phyloP scores from a whole-genome alignment of 2,888 invertebrate genomes.

The Hybos culiciformis region DNA sequence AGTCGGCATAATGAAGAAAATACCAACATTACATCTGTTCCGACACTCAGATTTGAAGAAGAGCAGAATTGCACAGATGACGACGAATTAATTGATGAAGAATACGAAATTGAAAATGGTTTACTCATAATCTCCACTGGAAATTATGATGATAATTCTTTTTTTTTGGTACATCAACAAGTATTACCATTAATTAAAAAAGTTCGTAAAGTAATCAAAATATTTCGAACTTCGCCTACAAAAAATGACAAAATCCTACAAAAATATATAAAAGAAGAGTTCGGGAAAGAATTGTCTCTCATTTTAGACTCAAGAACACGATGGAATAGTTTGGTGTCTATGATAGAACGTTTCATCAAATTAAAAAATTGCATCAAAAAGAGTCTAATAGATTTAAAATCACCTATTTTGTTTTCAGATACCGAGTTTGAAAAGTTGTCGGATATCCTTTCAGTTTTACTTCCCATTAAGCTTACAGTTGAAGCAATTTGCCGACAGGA shows the following conservation, averaged over 20 bases:
- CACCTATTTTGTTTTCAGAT: neutral
- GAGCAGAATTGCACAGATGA: neutral
- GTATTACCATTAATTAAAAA: neutral
- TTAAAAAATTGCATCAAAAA: constrained; percentile 15
- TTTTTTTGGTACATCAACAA: too few species aligned
- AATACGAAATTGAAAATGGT: neutral
- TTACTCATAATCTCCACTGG: neutral
- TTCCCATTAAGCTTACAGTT: neutral
- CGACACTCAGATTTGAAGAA: neutral
- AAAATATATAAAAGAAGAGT: neutral
- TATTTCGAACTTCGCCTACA: neutral
- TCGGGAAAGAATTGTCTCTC: neutral
- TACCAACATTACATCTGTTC: too few species aligned
- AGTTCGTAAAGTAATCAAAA: neutral
- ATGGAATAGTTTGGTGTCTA: neutral
- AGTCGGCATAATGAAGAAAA: too few species aligned
- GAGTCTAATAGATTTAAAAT: constrained; percentile 15
- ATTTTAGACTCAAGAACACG: neutral
- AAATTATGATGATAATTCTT: too few species aligned
- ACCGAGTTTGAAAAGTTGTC: neutral
- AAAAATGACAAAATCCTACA: neutral
- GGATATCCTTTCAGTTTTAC: neutral
- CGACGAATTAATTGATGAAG: neutral
- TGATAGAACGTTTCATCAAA: constrained; percentile 13
- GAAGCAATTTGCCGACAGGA: neutral